Base-by-base conservation (phyloP, 1,140 invertebrate genomes). In the Drosophila ohnishii region DNA sequence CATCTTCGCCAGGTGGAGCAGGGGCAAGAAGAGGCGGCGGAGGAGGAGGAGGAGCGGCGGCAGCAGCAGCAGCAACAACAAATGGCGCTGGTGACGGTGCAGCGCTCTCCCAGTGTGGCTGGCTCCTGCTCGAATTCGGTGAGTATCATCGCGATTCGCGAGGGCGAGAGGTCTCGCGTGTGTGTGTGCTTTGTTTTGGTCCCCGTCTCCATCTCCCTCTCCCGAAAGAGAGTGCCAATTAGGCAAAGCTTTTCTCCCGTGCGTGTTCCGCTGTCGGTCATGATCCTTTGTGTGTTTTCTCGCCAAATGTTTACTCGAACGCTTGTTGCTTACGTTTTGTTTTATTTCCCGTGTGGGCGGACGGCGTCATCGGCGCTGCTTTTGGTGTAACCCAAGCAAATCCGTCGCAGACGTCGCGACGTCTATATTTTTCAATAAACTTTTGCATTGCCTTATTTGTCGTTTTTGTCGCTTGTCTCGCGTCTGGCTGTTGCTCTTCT, bases 1-100 rank as follows among this genome's bases (percentile, higher is more conserved):
- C 40, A 59, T 64, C 61, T 64, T 39, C 40, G 64, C 62, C 47
- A 66, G 28, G 50, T 62, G 45, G 55, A 53, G 59, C 40, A 84
- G 82, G 66, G 71, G 82, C 45, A 79, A 62, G 56, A 50, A 45
- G 45, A 22, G 69, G 30, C 42, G 51, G 56, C 63, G 67, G 34
- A 40, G 59, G 56, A 71, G 42, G 65, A 61, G 71, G 47, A 75
- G 62, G 22, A 37, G 51, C 42, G 61, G 51, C 48, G 45, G 56
- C 51, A 42, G 51, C 35, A 40, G 50, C 28, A 65, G 51, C 19
- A 47, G 47, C 45, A 74, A 66, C 73, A 81, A 80, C 69, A 79
- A 84, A 95, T 95, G 95, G 94, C 95, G 90, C 92, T 95, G 90
- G 95, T 95, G 89, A 95, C 94, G 73, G 94, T 95, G 79, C 94